Percentiles rank a stretch among this genome's conserved stretches.
These are phyloP conservation scores for Indri indri DNA, from an alignment of 2,113 vertebrate species.

Conservation along the genomic window DNA sequence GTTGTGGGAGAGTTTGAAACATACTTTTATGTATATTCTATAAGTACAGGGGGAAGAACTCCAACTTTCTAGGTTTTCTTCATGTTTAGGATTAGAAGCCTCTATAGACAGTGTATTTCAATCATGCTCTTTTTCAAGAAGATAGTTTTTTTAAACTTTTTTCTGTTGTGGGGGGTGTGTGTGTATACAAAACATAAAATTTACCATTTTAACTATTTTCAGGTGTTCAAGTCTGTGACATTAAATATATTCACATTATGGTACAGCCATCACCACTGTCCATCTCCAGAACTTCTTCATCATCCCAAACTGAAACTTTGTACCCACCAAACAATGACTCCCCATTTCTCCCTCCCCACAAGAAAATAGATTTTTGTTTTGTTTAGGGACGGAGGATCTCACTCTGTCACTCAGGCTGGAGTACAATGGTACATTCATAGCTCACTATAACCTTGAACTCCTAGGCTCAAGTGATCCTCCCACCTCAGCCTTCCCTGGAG, in stretches of 20 bases:
- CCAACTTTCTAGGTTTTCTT: not conserved
- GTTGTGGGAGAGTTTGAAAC: not conserved
- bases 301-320: not conserved
- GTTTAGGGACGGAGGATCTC: too few relatives aligned
- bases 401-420: too few relatives aligned
- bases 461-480: too few relatives aligned
- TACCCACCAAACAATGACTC: not conserved
- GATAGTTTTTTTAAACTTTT: not conserved
- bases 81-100: not conserved
- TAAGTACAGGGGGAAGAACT: not conserved
- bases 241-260: not conserved
- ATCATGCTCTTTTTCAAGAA: not conserved
- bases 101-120: not conserved
- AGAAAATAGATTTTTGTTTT: not conserved
- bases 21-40: not conserved
- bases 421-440: too few relatives aligned
- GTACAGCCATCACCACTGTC: not conserved
- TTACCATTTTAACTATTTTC: not conserved
- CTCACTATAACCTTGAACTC: too few relatives aligned
- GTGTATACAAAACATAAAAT: not conserved
- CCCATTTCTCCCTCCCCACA: not conserved
- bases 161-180: not conserved
- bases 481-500: too few relatives aligned
- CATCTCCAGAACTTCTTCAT: not conserved
- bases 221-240: not conserved